Conservation (phyloP, 2,888 invertebrate species). For the Chaetoderma sp. region DNA sequence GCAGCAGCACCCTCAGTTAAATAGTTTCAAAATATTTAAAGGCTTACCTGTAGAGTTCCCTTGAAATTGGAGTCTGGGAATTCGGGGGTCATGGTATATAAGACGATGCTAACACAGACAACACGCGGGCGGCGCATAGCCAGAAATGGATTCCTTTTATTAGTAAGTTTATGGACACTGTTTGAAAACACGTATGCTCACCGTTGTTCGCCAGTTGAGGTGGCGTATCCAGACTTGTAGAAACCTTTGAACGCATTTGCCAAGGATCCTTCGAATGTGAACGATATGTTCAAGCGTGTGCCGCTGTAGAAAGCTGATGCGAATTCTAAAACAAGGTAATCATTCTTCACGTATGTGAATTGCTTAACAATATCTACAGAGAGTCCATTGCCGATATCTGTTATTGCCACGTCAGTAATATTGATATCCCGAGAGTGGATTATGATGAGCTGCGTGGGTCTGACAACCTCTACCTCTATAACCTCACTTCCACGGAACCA, state of each 20-base stretch:
- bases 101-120: no score
- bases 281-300: conserved; percentile 67
- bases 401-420: conserved; percentile 70
- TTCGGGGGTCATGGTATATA: no score
- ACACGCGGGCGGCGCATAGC: no score
- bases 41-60: no score
- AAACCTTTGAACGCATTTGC: conserved; percentile 80
- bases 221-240: conserved; percentile 78
- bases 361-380: conserved; percentile 45
- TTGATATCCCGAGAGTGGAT: conserved; percentile 77
- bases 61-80: no score
- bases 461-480: conserved; percentile 60
- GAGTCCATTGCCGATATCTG: conserved; percentile 26
- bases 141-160: no score
- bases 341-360: conserved; percentile 67
- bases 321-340: conserved; percentile 70
- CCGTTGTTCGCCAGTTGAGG: no score
- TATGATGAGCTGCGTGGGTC: conserved; percentile 66
- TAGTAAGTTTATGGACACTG: no score
- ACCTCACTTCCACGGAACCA: conserved; percentile 64
- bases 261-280: conserved; percentile 78
- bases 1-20: no score
- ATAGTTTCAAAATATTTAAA: no score
- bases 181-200: no score
- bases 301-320: conserved; percentile 45